Evolutionary conservation across 2,797 vertebrate genomes (phyloP).

Genomic region (Florisuga fusca): DNA sequence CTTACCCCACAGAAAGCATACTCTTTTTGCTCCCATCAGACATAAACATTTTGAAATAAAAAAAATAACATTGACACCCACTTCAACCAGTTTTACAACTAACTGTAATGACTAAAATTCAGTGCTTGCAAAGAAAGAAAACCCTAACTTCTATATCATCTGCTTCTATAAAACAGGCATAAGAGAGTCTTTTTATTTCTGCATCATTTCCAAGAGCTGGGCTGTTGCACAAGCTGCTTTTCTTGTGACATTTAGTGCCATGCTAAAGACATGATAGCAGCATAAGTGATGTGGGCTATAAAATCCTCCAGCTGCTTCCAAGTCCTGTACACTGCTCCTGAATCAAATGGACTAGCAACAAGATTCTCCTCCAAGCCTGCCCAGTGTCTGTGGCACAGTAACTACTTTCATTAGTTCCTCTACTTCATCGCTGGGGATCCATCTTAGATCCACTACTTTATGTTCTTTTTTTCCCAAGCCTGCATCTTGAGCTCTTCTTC

Average conservation of each 20-base stretch:
- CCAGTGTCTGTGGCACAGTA: accelerated
- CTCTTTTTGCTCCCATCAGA: neutral
- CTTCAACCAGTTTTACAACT: neutral
- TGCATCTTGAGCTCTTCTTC: neutral
- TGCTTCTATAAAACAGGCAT: neutral
- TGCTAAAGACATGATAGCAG: neutral
- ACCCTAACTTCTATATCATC: neutral
- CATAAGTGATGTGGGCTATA: neutral
- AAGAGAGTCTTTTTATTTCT: neutral
- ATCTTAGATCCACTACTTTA: neutral
- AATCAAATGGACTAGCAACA: neutral
- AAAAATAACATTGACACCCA: neutral
- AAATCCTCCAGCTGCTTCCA: neutral
- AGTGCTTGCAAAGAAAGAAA: neutral
- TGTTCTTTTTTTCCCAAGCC: neutral
- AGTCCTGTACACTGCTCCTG: neutral
- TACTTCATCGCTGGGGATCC: neutral
- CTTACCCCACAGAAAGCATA: neutral
- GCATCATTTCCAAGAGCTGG: neutral
- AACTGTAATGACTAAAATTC: neutral
- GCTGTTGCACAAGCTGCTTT: neutral
- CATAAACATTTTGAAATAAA: neutral
- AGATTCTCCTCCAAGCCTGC: neutral
- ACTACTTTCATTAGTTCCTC: neutral
- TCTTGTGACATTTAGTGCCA: neutral